These are phyloP conservation scores for Dendropsophus ebraccatus DNA, from an alignment of 2,113 vertebrate genomes.

Conservation along the genomic window DNA sequence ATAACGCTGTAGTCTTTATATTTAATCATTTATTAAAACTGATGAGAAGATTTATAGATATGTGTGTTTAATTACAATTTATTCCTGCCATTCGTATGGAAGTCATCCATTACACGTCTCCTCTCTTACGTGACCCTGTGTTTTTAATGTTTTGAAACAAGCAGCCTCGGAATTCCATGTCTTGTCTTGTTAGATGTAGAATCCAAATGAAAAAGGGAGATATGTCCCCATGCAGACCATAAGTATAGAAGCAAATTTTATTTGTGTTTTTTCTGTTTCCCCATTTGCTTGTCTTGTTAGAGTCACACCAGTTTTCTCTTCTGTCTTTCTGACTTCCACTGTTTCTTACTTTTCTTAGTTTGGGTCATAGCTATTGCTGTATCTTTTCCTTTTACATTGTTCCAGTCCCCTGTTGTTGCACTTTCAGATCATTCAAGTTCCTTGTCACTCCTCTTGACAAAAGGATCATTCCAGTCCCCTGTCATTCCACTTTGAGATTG, in stretches of 20 bases:
- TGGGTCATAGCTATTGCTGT: constrained; percentile 67
- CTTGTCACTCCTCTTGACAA: constrained; percentile 72
- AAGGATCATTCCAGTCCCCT: constrained; percentile 72
- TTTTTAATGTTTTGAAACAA: constrained; percentile 12
- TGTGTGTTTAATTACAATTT: not conserved
- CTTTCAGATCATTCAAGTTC: constrained; percentile 64
- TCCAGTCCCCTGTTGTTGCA: constrained; percentile 69
- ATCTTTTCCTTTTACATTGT: constrained; percentile 73
- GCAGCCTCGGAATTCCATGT: not conserved
- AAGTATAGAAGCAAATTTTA: too few relatives aligned
- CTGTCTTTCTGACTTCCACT: constrained; percentile 18
- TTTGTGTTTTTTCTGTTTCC: too few relatives aligned
- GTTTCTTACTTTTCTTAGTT: constrained; percentile 60
- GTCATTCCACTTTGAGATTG: constrained; percentile 60
- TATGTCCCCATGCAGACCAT: too few relatives aligned
- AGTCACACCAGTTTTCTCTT: constrained; percentile 18
- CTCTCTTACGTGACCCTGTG: not conserved
- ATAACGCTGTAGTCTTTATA: not conserved
- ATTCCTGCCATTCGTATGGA: not conserved
- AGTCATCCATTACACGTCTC: constrained; percentile 12
- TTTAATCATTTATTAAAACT: not conserved
- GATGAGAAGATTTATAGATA: not conserved
- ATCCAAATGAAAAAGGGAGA: too few relatives aligned
- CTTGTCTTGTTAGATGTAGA: too few relatives aligned
- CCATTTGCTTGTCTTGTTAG: constrained; percentile 7